Base-by-base conservation (phyloP, 2,113 vertebrate species). In the Antigone vipio region DNA sequence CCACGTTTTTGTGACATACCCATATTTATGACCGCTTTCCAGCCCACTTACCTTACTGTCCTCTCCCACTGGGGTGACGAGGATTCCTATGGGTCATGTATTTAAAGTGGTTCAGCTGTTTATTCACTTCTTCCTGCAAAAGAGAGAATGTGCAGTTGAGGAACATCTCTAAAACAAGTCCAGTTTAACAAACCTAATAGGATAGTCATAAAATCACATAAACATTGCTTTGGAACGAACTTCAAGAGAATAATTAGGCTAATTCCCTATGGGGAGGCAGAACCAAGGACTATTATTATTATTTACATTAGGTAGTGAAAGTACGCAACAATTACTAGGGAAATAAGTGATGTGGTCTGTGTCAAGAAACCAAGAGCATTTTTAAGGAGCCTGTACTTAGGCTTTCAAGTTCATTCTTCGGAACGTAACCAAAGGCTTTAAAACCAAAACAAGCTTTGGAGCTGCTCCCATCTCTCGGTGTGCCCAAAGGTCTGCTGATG, bases 241-340 rank as follows among this genome's bases (percentile, higher is more conserved):
- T 93, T 81, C 88, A 81, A 63, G 69, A 73, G 79, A 63, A 47
- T 60, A 77, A 85, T 93, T 88, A 85, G 55, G 17, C 38, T 53
- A 27, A 82, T 93, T 92, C 80, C 69, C 92, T 9, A 10, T 0
- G 2, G 75, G 47, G n/a, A 85, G 64, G 59, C 71, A 59, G 59
- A 81, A 42, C 44, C 75, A 10, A 85, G 71, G 44, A 26, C 75
- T 47, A 14, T 47, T 68, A 30, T 68, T 88, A 30, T 63, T 89
- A 50, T 94, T 95, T 78, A 79, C 72, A 45, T 68, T 24, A 74
- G 85, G 60, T 62, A 40, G 62, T 35, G 72, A 82, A 81, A 44
- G 15, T 14, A 86, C 85, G 44, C n/a, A 72, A 23, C 58, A 85
- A 86, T 74, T 69, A 83, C 47, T 52, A 40, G 71, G 20, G 55